phyloP scores from a whole-genome alignment of 2,888 invertebrate species.

The Drosophila meridiana region DNA sequence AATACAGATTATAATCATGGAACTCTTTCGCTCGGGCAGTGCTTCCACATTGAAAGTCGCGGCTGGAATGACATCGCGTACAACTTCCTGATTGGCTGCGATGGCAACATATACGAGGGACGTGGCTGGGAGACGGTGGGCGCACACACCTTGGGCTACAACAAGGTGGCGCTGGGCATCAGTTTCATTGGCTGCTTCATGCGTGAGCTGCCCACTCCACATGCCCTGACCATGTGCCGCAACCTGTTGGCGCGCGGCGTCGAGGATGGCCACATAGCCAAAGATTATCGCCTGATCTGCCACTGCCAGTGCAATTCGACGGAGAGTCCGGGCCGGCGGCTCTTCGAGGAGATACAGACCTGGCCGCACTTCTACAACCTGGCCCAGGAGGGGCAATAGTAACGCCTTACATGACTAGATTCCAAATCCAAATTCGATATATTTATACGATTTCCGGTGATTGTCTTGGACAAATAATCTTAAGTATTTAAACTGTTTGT shows the following conservation, averaged over 20 bases:
- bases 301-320: slow-evolving; percentile 86
- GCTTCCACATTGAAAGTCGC: slow-evolving; percentile 86
- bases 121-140: slow-evolving; percentile 87
- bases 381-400: slow-evolving; percentile 50
- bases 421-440: slow-evolving; percentile 11
- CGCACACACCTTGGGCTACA: slow-evolving; percentile 86
- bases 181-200: slow-evolving; percentile 86
- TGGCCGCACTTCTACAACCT: slow-evolving; percentile 86
- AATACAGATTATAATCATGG: neutral
- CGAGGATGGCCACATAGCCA: slow-evolving; percentile 84
- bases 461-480: slow-evolving; percentile 29
- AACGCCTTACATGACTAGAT: slow-evolving; percentile 23
- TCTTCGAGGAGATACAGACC: slow-evolving; percentile 86
- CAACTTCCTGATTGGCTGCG: slow-evolving; percentile 87
- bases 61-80: slow-evolving; percentile 86
- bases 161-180: slow-evolving; percentile 86
- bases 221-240: slow-evolving; percentile 85
- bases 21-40: slow-evolving; percentile 47
- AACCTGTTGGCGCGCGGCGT: slow-evolving; percentile 85
- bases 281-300: slow-evolving; percentile 86
- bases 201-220: slow-evolving; percentile 84
- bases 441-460: slow-evolving; percentile 16
- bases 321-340: slow-evolving; percentile 86
- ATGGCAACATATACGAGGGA: slow-evolving; percentile 87
- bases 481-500: slow-evolving; percentile 22